These are phyloP conservation scores for Malthinus seriepunctatus DNA, from an alignment of 2,888 invertebrate genomes.

Conservation along the genomic window DNA sequence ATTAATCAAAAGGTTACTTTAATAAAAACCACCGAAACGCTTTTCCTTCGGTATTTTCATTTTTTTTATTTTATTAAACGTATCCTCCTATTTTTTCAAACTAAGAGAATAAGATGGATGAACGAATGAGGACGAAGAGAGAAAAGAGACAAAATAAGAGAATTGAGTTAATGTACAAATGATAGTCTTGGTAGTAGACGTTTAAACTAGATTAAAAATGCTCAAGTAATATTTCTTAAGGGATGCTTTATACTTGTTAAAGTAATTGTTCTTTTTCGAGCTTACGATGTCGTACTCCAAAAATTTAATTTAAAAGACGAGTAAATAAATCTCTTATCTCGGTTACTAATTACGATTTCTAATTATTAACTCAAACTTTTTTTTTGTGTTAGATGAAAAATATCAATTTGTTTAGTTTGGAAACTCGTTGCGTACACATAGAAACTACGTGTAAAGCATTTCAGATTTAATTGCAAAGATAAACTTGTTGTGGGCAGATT, in stretches of 20 bases:
- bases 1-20: conserved; percentile 22
- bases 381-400: too few relatives aligned
- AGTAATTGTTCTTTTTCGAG: conserved; percentile 5
- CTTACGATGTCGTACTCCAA: not conserved
- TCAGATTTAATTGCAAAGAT: conserved; percentile 12
- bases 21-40: conserved; percentile 18
- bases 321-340: not conserved
- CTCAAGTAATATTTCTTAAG: conserved; percentile 10
- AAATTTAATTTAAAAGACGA: conserved; percentile 4
- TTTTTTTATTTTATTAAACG: conserved; percentile 13
- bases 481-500: conserved; percentile 8
- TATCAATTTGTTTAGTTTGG: too few relatives aligned
- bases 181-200: conserved; percentile 17
- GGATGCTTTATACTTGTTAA: conserved; percentile 7
- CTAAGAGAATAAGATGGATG: conserved; percentile 16
- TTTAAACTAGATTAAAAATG: conserved; percentile 18
- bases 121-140: conserved; percentile 4
- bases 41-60: conserved; percentile 6
- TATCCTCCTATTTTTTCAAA: conserved; percentile 9
- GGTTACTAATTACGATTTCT: too few relatives aligned
- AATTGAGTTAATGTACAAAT: conserved; percentile 17
- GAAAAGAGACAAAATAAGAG: conserved; percentile 10
- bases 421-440: too few relatives aligned
- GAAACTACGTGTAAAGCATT: not conserved
- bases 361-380: too few relatives aligned